Base-by-base conservation (phyloP, 1,140 invertebrate genomes). In the Sycophila sp. region DNA sequence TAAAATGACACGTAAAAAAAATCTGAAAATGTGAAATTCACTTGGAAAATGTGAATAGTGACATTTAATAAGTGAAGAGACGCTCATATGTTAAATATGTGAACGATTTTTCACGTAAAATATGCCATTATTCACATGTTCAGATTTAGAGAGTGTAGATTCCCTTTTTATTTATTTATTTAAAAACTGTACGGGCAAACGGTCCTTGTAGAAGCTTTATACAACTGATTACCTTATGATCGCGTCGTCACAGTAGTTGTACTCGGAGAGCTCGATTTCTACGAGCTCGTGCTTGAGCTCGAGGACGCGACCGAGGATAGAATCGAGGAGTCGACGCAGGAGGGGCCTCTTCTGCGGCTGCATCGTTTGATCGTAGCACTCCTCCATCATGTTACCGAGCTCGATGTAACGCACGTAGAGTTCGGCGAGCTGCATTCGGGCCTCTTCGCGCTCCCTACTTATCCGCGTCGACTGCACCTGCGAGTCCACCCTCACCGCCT, bases 261-360 rank as follows among this genome's bases (percentile, higher is more conserved):
- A 93, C 82, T 97, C 96, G 17, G 92, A 94, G 1, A 94, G 83
- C 78, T 96, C 92, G 3, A 97, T 87, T 72, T 95, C 92, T 0
- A 96, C 94, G 56, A 98, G 87, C 77, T 97, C 95, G 77, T 94
- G 90, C 84, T 94, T 94, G 4, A 94, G 80, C 80, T 94, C 93
- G 17, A 94, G 82, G 69, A 94, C 85, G 63, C 96, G 88, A 4
- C 94, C 96, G 47, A 97, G 88, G 28, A 89, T 90, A 1, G 91
- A 90, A 81, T 97, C 94, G 0, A 98, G 81, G 2, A 96, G 80
- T 72, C 92, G 91, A 51, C 91, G 90, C 0, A 98, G 87, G 3
- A 98, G 85, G 30, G 92, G 78, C 45, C 96, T 86, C 81, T 98
- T 98, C 83, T 98, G 97, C 0, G 96, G 95, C 79, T 98, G 97